These are phyloP conservation scores for Camponotus pennsylvanicus DNA, from an alignment of 1,140 invertebrate species.

Conservation along the genomic window DNA sequence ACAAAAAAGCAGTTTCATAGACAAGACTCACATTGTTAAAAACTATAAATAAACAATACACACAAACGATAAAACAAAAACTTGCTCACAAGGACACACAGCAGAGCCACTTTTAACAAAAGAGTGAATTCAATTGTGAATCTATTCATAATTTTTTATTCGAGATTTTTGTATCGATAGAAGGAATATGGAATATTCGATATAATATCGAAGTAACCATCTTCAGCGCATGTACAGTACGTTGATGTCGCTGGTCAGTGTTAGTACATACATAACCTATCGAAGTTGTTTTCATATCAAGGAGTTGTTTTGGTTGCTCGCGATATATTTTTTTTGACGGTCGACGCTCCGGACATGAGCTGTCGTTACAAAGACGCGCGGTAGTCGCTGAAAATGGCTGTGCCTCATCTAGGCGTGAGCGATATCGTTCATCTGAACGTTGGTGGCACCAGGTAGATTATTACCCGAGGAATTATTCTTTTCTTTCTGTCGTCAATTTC, in stretches of 20 bases:
- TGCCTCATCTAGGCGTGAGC: conserved; percentile 75
- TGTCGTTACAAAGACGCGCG: neutral
- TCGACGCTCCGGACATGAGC: conserved; percentile 1
- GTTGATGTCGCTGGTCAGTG: too few relatives aligned
- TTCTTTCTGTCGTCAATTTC: neutral
- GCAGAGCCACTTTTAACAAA: too few relatives aligned
- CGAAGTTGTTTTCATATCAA: too few relatives aligned
- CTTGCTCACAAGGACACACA: too few relatives aligned
- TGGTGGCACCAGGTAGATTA: conserved; percentile 91
- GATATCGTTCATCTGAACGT: conserved; percentile 94
- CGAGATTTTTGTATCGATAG: too few relatives aligned
- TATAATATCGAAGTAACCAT: neutral
- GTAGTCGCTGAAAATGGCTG: conserved; percentile 47
- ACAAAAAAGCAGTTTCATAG: too few relatives aligned
- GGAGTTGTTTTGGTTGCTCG: neutral
- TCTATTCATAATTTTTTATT: too few relatives aligned
- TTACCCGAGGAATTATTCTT: neutral
- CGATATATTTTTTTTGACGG: neutral
- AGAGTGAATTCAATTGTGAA: too few relatives aligned
- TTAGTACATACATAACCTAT: conserved; percentile 36
- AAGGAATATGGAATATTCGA: too few relatives aligned
- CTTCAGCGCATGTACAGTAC: neutral
- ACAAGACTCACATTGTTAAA: too few relatives aligned
- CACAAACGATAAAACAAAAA: too few relatives aligned
- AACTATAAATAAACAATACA: too few relatives aligned